Conservation (phyloP, 2,113 vertebrate species). For the Aix galericulata region DNA sequence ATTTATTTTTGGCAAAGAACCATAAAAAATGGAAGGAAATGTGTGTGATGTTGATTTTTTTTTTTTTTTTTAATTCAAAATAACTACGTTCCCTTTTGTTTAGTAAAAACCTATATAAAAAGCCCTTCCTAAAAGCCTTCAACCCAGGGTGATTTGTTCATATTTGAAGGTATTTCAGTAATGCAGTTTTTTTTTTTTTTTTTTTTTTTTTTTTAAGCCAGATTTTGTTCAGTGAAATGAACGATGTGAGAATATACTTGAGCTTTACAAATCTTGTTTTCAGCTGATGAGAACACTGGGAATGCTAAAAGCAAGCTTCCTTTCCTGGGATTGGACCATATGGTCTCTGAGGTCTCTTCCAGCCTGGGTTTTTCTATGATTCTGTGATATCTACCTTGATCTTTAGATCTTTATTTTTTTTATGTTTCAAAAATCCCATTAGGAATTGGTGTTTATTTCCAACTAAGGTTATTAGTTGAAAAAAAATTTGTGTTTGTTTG, state of each 20-base stretch:
- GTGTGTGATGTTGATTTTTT: background rate
- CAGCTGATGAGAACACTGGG: background rate
- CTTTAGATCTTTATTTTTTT: background rate
- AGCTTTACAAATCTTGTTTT: background rate
- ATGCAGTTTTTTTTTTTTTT: background rate
- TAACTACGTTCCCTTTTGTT: background rate
- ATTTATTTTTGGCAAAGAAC: background rate
- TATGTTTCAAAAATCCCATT: background rate
- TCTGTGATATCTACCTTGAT: background rate
- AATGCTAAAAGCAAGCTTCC: background rate
- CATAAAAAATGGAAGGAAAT: background rate
- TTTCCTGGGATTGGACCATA: background rate
- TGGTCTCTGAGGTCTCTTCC: background rate
- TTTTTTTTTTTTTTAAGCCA: background rate
- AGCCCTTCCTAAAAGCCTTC: background rate
- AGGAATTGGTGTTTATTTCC: background rate
- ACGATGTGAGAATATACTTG: background rate
- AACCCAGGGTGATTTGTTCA: background rate
- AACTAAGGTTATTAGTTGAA: background rate
- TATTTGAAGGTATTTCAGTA: background rate
- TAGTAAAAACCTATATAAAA: background rate
- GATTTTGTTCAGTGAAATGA: background rate
- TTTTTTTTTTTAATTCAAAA: background rate
- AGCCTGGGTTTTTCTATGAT: background rate
- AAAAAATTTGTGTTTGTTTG: too few relatives aligned